Conservation (phyloP, 2,113 vertebrate species). For the Petromus typicus region DNA sequence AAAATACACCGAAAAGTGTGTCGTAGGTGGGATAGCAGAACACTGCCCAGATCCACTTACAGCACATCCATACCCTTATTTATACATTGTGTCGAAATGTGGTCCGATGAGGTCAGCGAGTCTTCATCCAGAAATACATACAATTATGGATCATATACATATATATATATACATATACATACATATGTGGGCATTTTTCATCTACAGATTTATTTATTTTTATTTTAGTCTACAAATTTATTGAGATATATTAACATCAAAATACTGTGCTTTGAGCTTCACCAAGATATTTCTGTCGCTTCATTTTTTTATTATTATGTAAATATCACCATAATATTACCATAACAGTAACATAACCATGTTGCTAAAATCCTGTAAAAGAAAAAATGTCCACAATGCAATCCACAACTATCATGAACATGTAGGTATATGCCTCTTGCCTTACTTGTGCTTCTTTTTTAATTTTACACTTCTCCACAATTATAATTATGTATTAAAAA, state of each 20-base stretch:
- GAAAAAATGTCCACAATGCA: background rate
- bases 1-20: background rate
- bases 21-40: background rate
- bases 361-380: background rate
- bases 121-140: background rate
- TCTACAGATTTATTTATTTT: slow-evolving; percentile 12
- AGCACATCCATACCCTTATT: background rate
- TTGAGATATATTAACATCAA: slow-evolving; percentile 2
- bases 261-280: slow-evolving; percentile 38
- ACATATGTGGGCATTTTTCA: background rate
- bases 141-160: background rate
- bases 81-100: background rate
- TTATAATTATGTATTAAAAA: background rate
- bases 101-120: background rate
- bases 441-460: background rate
- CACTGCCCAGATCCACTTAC: background rate
- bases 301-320: slow-evolving; percentile 22
- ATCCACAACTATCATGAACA: background rate
- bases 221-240: background rate
- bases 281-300: background rate
- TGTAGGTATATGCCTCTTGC: background rate
- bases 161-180: too few relatives aligned
- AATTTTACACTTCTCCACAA: background rate
- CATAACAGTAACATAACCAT: background rate
- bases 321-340: background rate